Evolutionary conservation across 2,113 vertebrate species (phyloP).

Genomic region (Gadus chalcogrammus): DNA sequence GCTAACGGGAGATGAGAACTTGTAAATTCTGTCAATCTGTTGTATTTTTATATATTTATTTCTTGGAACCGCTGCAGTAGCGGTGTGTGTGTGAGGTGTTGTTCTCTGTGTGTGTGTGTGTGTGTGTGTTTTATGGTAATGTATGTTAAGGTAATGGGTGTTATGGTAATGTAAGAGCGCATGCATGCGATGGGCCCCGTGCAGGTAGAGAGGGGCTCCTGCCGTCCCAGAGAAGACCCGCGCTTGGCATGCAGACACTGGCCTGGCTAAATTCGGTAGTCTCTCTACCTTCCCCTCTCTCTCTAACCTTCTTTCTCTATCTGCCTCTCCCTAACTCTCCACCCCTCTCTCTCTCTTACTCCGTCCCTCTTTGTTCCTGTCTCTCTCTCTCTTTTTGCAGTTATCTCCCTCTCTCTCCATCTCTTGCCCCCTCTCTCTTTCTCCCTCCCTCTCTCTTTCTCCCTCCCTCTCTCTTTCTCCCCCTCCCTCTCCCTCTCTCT

Average conservation of each 20-base stretch:
- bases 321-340: conserved; percentile 38
- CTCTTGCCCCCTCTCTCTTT: background rate
- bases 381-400: background rate
- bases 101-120: background rate
- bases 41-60: background rate
- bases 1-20: background rate
- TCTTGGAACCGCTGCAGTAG: background rate
- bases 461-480: conserved; percentile 29
- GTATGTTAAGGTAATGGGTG: background rate
- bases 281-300: background rate
- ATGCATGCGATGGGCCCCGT: too few relatives aligned
- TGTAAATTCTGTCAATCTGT: background rate
- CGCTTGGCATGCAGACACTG: background rate
- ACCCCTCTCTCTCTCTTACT: conserved; percentile 25
- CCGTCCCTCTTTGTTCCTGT: background rate
- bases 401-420: background rate
- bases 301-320: conserved; percentile 40
- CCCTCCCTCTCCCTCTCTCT: background rate
- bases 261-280: background rate
- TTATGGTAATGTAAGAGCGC: too few relatives aligned
- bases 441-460: background rate
- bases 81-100: background rate
- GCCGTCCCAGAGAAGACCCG: too few relatives aligned
- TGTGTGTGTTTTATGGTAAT: too few relatives aligned
- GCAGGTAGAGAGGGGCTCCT: too few relatives aligned